Base-by-base conservation (phyloP, 2,888 invertebrate genomes). In the Emmelina monodactyla region DNA sequence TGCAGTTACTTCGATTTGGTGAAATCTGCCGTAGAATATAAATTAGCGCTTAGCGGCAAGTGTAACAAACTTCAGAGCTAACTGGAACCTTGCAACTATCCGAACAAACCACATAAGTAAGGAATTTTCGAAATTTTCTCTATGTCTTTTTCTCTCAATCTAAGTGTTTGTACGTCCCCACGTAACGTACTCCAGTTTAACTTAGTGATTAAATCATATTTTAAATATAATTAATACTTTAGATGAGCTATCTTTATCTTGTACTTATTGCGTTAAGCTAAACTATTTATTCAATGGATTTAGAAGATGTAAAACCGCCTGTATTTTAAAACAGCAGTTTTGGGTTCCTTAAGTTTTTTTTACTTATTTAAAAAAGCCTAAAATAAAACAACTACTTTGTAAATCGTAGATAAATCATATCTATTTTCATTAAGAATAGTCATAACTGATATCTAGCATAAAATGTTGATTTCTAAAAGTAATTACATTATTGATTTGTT, bases 401-500 rank as follows among this genome's bases (percentile, higher is more conserved):
- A 54, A 25, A 3, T 25, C n/a, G n/a, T 25, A 25, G 25, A 25
- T 25, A 25, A 25, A 25, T 25, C 25, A 25, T 25, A 25, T 40
- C 58, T 71, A 72, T 72, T 73, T 75, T 73, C 64, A 58, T 67
- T 67, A 73, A 62, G 55, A 61, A 65, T 66, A 69, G 64, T 58
- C 52, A 50, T 52, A 45, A 38, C 45, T 46, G 55, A 61, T 46
- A 37, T 41, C 59, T 71, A 70, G 63, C 57, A 59, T 63, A 51
- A 65, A 66, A 59, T 70, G 69, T 75, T 76, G 63, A 67, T 71
- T 76, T 76, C 65, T 58, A 29, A n/a, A n/a, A n/a, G n/a, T 29
- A 61, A 75, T 69, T 71, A 78, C 58, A 76, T 62, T 67, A 73
- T 66, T 67, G 58, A 69, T 76, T 76, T 76, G 72, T 76, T 75